Conservation (phyloP, 2,888 invertebrate species). For the Acanthoscelides obtectus region DNA sequence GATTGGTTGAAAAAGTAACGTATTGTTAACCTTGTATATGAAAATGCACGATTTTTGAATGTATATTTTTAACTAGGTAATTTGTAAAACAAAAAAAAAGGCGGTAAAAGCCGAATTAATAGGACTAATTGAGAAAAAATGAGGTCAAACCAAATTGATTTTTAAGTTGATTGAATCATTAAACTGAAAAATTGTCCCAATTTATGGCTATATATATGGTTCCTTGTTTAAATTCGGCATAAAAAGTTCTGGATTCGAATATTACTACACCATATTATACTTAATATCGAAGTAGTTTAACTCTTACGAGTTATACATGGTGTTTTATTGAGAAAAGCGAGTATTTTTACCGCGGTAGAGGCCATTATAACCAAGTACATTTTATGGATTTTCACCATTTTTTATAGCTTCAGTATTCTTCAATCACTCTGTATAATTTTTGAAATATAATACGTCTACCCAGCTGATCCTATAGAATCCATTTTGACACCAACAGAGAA, state of each 20-base stretch:
- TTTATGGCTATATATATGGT: background rate
- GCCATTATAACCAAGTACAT: no score
- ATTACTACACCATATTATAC: background rate
- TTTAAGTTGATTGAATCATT: background rate
- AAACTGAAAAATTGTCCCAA: background rate
- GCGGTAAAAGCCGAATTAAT: background rate
- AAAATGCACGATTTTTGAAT: background rate
- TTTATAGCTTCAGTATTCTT: no score
- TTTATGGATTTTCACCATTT: no score
- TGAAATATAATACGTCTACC: no score
- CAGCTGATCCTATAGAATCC: no score
- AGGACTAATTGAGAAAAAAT: background rate
- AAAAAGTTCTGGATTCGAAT: background rate
- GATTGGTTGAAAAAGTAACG: background rate
- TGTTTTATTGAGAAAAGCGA: no score
- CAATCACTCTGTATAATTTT: no score
- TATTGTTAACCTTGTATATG: background rate
- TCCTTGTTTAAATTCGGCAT: background rate
- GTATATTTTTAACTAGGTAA: background rate
- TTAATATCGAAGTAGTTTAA: no score
- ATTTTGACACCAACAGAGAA: no score
- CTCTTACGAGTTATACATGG: no score
- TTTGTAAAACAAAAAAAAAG: background rate
- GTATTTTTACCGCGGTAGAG: no score
- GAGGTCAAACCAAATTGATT: background rate